These are phyloP conservation scores for Spinus pinus DNA, from an alignment of 2,797 vertebrate genomes.

Conservation along the genomic window DNA sequence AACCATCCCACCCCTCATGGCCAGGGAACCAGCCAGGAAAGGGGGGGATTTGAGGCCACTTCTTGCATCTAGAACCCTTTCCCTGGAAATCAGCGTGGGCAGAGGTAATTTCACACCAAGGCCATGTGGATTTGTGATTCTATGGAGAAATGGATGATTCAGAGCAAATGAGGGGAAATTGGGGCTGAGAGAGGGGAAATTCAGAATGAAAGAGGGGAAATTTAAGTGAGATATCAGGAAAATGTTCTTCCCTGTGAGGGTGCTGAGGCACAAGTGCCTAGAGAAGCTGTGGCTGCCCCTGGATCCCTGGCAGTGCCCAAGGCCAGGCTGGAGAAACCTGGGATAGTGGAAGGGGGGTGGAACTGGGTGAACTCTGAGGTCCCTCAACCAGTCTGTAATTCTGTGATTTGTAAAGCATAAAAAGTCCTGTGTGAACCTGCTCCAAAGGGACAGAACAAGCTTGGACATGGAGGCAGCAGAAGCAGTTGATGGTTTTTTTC, in stretches of 20 bases:
- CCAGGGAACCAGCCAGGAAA: background rate
- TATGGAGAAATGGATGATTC: background rate
- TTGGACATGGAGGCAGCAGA: background rate
- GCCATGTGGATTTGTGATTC: background rate
- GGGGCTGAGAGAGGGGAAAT: background rate
- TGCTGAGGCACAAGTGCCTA: too few relatives aligned
- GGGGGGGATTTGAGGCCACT: background rate
- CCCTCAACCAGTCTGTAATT: background rate
- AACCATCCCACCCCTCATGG: background rate
- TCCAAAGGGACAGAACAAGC: background rate
- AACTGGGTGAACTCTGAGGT: accelerated
- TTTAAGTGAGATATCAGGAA: background rate
- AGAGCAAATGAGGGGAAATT: background rate
- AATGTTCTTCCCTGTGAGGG: background rate
- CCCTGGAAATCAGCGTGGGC: background rate
- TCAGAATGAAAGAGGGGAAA: background rate
- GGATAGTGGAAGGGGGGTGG: accelerated
- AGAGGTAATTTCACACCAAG: too few relatives aligned
- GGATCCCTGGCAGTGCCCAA: accelerated
- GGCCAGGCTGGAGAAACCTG: accelerated
- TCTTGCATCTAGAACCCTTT: background rate
- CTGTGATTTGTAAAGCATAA: background rate
- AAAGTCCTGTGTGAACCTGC: background rate
- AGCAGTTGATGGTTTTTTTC: accelerated
- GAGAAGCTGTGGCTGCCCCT: background rate